Evolutionary conservation across 2,113 vertebrate species (phyloP), one percentile per base, ranked within the genome.

Genomic region (Alces alces): DNA sequence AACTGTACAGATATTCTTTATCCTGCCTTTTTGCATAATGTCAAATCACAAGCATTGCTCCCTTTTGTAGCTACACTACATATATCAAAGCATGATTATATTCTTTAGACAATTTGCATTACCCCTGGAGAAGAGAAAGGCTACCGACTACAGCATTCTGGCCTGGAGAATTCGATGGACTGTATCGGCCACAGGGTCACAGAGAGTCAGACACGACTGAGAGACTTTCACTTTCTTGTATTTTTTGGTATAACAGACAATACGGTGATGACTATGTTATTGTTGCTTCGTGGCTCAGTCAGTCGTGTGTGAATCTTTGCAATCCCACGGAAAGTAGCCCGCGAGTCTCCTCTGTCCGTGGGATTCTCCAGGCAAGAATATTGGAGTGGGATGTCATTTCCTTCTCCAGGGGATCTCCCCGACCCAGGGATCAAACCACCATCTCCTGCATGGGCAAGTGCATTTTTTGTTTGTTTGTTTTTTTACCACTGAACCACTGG

Each of bases 291-390:
- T 70, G 1, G 0, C 64, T 70, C 17, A 11, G n/a, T 70, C 64
- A 70, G n/a, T 11, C 9, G 1, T 36, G 17, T 36, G 64, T 36
- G 64, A 36, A n/a, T 70, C 17, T 36, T n/a, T 36, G 17, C 9
- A 70, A 21, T 36, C 64, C 64, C 64, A 36, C 0, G 2, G 64
- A 70, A 17, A 21, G 1, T 21, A 70, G 17, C 33, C 64, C 1
- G 0, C 4, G 2, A 11, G n/a, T 36, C 8, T 19, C 33, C 33
- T 70, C 17, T 6, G n/a, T 70, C n/a, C 4, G 1, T 70, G 4
- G 64, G 64, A 70, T 36, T 70, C n/a, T 70, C 64, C n/a, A 70
- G 64, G 64, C 64, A 36, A 36, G 64, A 36, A 70, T 36, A 11
- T n/a, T 36, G 9, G n/a, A 70, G 9, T 70, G 64, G 17, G 64